These are phyloP conservation scores for Amiota mariae DNA, from an alignment of 2,888 invertebrate genomes.

Conservation along the genomic window DNA sequence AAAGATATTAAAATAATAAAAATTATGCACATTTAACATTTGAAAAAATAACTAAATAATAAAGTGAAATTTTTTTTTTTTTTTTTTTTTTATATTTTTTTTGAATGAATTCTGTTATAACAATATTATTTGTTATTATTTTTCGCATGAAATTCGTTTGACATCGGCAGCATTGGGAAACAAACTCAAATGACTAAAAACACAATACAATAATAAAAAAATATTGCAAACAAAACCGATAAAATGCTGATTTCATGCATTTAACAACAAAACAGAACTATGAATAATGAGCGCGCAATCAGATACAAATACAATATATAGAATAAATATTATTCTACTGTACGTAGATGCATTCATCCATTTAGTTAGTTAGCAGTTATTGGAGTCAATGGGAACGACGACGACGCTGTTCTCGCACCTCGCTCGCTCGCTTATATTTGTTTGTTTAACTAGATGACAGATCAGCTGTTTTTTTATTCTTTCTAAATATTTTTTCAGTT, in stretches of 20 bases:
- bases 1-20: too few species aligned
- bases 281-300: constrained; percentile 25
- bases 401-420: neutral
- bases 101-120: neutral
- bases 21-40: too few species aligned
- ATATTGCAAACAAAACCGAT: constrained; percentile 1
- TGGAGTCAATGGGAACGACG: too few species aligned
- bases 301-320: neutral
- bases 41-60: neutral
- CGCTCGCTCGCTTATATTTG: constrained; percentile 47
- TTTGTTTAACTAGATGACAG: constrained; percentile 46
- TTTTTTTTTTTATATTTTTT: neutral
- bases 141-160: constrained; percentile 26
- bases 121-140: neutral
- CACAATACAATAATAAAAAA: neutral
- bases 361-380: too few species aligned
- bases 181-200: constrained; percentile 13
- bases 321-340: too few species aligned
- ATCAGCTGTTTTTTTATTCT: constrained; percentile 48
- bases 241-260: constrained; percentile 21
- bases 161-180: constrained; percentile 4
- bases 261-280: neutral
- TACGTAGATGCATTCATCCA: too few species aligned
- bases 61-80: neutral
- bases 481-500: neutral